These are phyloP conservation scores for Macrochelys suwanniensis DNA, from an alignment of 2,797 vertebrate species.

Conservation along the genomic window DNA sequence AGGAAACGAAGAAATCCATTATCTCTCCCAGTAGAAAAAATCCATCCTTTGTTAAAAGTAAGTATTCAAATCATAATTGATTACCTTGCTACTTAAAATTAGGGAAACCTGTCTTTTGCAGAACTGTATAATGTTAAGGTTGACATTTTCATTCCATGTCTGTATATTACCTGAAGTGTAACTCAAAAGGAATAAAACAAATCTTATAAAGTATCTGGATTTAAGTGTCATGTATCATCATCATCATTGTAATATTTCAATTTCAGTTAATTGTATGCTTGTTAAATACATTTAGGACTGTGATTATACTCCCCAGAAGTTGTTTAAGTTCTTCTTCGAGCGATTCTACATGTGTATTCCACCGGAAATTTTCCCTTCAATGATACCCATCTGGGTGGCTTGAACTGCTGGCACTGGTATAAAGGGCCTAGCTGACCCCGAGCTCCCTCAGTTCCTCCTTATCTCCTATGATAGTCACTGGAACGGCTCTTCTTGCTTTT, in stretches of 20 bases:
- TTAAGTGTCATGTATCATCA: not conserved
- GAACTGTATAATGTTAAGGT: not conserved
- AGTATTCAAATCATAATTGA: not conserved
- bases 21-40: constrained; percentile 96
- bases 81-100: not conserved
- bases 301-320: not conserved
- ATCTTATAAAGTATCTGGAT: not conserved
- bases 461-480: not conserved
- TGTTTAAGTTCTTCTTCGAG: not conserved
- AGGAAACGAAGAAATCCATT: constrained; percentile 94
- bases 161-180: not conserved
- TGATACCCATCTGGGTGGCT: not conserved
- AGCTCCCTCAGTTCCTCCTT: not conserved
- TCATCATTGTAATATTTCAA: not conserved
- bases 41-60: constrained; percentile 96
- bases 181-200: not conserved
- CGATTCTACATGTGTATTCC: not conserved
- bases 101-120: not conserved
- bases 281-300: not conserved
- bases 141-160: not conserved
- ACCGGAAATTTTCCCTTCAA: not conserved
- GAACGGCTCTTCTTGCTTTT: not conserved
- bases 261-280: not conserved
- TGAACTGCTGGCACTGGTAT: not conserved
- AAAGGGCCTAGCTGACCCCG: not conserved